phyloP scores from a whole-genome alignment of 1,140 invertebrate genomes.

The Myzus persicae region DNA sequence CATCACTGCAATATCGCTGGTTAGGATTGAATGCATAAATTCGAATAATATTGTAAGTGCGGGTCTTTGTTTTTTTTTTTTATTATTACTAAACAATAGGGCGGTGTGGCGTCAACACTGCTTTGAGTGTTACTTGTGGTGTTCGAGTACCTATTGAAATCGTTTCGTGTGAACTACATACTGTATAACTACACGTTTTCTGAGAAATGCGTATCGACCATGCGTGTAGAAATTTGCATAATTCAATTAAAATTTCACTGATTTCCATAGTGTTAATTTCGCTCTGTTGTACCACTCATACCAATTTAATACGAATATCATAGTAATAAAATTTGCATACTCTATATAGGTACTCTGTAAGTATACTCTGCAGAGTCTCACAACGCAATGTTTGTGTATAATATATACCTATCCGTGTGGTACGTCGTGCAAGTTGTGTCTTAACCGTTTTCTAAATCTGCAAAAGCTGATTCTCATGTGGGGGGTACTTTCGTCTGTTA shows the following conservation, averaged over 20 bases:
- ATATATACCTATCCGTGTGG: not conserved
- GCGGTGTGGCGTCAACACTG: not conserved
- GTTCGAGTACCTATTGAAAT: not conserved
- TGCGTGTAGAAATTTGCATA: not conserved
- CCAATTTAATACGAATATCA: not conserved
- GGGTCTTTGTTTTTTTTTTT: no score
- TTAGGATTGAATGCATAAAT: not conserved
- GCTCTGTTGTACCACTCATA: not conserved
- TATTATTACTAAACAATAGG: no score
- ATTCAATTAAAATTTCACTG: not conserved
- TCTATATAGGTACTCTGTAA: not conserved
- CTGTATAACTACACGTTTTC: not conserved
- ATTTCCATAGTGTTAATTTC: not conserved
- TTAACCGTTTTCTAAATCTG: no score
- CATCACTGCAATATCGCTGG: no score
- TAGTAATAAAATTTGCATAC: not conserved
- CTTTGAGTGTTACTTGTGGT: not conserved
- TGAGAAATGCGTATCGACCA: not conserved
- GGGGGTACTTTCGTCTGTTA: not conserved
- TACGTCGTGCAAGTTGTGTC: no score
- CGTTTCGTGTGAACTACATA: not conserved
- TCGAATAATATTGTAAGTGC: constrained; percentile 5
- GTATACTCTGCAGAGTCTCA: not conserved
- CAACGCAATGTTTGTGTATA: not conserved
- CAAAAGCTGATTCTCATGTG: not conserved